phyloP scores from a whole-genome alignment of 2,113 vertebrate genomes.

The Cacatua alba region DNA sequence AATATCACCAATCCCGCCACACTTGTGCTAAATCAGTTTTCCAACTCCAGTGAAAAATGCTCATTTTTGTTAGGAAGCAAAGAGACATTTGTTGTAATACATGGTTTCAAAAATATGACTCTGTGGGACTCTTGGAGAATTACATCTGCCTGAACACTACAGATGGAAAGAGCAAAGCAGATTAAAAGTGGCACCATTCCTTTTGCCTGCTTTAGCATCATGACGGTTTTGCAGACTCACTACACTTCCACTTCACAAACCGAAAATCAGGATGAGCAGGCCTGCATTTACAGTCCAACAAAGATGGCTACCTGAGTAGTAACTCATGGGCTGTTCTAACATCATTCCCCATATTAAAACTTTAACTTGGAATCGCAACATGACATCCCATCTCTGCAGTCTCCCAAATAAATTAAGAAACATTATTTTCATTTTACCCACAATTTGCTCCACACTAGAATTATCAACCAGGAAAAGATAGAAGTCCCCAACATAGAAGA shows the following conservation, averaged over 20 bases:
- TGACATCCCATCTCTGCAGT: neutral
- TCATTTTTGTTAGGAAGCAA: neutral
- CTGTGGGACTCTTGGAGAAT: neutral
- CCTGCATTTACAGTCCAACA: neutral
- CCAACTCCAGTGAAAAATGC: neutral
- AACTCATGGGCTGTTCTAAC: neutral
- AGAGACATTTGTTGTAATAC: neutral
- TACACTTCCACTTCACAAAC: neutral
- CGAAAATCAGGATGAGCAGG: neutral
- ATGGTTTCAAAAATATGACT: neutral
- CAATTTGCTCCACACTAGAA: neutral
- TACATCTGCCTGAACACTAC: neutral
- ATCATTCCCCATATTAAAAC: neutral
- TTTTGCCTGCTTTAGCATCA: neutral
- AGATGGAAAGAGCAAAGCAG: neutral
- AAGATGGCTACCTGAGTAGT: neutral
- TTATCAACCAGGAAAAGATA: neutral
- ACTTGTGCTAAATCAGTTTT: neutral
- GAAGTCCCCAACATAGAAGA: neutral
- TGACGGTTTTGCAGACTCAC: too few relatives aligned
- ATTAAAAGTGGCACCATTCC: neutral
- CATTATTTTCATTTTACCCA: neutral
- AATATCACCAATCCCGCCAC: neutral
- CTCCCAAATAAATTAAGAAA: neutral
- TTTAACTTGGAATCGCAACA: neutral